These are phyloP conservation scores for Schizopygopsis malacanthus DNA, from an alignment of 2,797 vertebrate genomes.

Conservation along the genomic window DNA sequence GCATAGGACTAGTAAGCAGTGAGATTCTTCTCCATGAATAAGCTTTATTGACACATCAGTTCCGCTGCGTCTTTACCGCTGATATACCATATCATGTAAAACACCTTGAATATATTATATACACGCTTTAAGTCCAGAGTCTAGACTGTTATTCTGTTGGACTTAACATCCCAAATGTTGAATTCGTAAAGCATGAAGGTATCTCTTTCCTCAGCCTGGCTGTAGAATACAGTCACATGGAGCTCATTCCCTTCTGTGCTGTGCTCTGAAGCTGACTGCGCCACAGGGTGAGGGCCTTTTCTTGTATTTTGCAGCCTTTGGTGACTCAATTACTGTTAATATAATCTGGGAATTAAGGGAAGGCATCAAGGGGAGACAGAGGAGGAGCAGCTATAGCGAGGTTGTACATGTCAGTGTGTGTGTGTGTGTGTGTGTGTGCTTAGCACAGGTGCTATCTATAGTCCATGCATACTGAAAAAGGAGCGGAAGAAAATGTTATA, in stretches of 20 bases:
- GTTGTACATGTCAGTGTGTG: constrained; percentile 73
- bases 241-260: not conserved
- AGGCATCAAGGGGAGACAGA: constrained; percentile 73
- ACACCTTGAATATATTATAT: not conserved
- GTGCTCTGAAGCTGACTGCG: constrained; percentile 37
- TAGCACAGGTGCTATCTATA: constrained; percentile 83
- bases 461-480: constrained; percentile 73
- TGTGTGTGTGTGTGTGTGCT: constrained; percentile 55
- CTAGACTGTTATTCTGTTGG: not conserved
- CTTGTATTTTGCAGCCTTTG: constrained; percentile 91
- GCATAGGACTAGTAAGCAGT: not conserved
- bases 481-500: constrained; percentile 78
- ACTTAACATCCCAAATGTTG: not conserved
- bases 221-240: not conserved
- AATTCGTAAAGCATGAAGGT: not conserved
- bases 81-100: not conserved
- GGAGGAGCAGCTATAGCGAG: constrained; percentile 45
- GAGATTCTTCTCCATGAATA: not conserved
- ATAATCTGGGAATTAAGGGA: constrained; percentile 69
- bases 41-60: not conserved
- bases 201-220: constrained; percentile 31
- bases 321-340: constrained; percentile 70
- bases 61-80: not conserved
- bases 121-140: not conserved
- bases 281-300: constrained; percentile 73